Conservation (phyloP, 2,888 invertebrate genomes). For the Drosophila falleni region DNA sequence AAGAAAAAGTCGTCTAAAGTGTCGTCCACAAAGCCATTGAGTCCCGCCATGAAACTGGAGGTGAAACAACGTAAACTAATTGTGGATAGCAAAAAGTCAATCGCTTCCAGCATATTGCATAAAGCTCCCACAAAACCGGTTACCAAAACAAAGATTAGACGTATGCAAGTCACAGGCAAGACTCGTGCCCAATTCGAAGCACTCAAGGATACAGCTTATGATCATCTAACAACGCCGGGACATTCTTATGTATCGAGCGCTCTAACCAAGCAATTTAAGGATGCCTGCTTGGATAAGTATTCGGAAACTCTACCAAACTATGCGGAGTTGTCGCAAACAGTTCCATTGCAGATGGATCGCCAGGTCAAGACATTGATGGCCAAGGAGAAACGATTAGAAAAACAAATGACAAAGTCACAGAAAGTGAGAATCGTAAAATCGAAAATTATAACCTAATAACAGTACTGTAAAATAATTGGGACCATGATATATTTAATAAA, state of each 20-base stretch:
- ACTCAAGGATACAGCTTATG: conserved; percentile 76
- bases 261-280: conserved; percentile 45
- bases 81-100: conserved; percentile 64
- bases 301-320: conserved; percentile 60
- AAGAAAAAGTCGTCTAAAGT: conserved; percentile 33
- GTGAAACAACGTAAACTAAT: conserved; percentile 72
- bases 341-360: conserved; percentile 42
- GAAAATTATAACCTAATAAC: neutral
- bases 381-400: conserved; percentile 47
- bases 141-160: conserved; percentile 41
- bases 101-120: conserved; percentile 54
- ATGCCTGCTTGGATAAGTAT: conserved; percentile 50
- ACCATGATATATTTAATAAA: neutral
- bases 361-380: conserved; percentile 55
- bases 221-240: conserved; percentile 75
- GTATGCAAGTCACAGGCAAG: conserved; percentile 60
- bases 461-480: neutral
- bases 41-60: conserved; percentile 57
- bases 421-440: neutral
- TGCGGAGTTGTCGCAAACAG: conserved; percentile 31
- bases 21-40: conserved; percentile 61
- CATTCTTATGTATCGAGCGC: conserved; percentile 21
- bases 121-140: conserved; percentile 7
- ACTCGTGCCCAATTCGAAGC: conserved; percentile 60
- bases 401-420: conserved; percentile 16